Conservation (phyloP, 2,888 invertebrate species). For the Blera fallax region DNA sequence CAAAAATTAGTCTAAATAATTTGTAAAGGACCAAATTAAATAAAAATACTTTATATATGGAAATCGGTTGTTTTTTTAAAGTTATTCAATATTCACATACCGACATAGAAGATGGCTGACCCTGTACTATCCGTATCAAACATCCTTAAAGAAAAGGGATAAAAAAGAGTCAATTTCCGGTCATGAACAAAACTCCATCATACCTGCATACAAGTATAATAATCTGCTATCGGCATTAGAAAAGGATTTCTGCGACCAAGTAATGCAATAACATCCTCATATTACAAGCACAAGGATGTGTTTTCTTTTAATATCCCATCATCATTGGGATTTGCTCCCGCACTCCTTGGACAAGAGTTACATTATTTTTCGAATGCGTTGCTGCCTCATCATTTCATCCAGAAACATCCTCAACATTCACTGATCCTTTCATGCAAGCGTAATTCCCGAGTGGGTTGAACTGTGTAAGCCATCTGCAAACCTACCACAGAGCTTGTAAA, state of each 20-base stretch:
- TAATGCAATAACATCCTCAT: conserved; percentile 27
- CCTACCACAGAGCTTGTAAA: background rate
- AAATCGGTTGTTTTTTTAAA: too few species aligned
- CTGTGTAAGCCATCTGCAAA: conserved; percentile 9
- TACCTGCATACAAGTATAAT: too few species aligned
- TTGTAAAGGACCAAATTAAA: too few species aligned
- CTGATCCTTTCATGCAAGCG: conserved; percentile 37
- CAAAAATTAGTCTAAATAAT: too few species aligned
- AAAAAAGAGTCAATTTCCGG: too few species aligned
- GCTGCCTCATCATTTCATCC: conserved; percentile 1
- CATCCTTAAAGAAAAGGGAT: too few species aligned
- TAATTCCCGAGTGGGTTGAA: conserved; percentile 34
- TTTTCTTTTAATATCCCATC: conserved; percentile 41
- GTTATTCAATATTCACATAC: too few species aligned
- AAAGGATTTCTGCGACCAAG: background rate
- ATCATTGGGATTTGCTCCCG: conserved; percentile 1
- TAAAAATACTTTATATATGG: too few species aligned
- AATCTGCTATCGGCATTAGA: background rate
- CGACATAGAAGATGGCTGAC: too few species aligned
- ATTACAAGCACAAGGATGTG: conserved; percentile 9
- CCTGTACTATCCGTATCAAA: too few species aligned
- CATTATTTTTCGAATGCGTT: background rate
- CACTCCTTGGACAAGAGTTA: background rate
- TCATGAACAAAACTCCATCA: too few species aligned
- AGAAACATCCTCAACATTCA: conserved; percentile 19